A percentile compares a stretch with the other conserved stretches of the same genome.
These are phyloP conservation scores for Myopa testacea DNA, from an alignment of 2,888 invertebrate species.

Conservation along the genomic window DNA sequence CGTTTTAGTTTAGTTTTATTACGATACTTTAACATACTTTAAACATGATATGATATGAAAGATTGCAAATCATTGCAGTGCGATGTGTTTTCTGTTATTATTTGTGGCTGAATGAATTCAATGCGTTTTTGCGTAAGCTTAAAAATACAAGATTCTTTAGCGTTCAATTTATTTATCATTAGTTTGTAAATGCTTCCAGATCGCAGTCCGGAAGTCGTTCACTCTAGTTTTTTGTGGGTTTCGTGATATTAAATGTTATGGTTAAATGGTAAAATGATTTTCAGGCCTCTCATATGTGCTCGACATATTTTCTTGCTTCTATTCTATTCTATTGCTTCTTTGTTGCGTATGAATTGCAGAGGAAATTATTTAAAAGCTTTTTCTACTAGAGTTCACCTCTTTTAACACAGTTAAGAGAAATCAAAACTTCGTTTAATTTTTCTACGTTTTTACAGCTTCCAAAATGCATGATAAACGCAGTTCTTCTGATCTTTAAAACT, in stretches of 20 bases:
- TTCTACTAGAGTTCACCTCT: neutral
- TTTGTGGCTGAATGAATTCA: neutral
- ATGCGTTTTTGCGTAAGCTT: constrained; percentile 3
- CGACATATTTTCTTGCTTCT: neutral
- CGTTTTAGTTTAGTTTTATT: constrained; percentile 22
- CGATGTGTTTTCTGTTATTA: constrained; percentile 12
- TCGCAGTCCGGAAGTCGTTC: too few relatives aligned
- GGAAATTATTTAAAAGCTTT: constrained; percentile 34
- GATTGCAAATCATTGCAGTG: constrained; percentile 31
- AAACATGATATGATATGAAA: constrained; percentile 48
- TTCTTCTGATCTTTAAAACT: constrained; percentile 46
- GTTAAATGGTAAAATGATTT: neutral
- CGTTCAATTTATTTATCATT: neutral
- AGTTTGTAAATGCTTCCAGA: neutral
- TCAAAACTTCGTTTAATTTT: constrained; percentile 7
- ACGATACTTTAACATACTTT: constrained; percentile 44
- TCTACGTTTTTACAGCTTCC: constrained; percentile 24
- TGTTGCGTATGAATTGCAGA: constrained; percentile 40
- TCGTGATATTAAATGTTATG: constrained; percentile 6
- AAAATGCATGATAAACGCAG: constrained; percentile 37
- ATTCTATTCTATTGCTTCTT: constrained; percentile 33
- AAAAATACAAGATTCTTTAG: neutral
- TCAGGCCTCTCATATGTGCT: neutral
- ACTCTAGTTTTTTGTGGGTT: too few relatives aligned
- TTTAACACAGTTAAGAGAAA: too few relatives aligned